Conservation (phyloP, 2,888 invertebrate genomes). For the Alentia gelatinosa region DNA sequence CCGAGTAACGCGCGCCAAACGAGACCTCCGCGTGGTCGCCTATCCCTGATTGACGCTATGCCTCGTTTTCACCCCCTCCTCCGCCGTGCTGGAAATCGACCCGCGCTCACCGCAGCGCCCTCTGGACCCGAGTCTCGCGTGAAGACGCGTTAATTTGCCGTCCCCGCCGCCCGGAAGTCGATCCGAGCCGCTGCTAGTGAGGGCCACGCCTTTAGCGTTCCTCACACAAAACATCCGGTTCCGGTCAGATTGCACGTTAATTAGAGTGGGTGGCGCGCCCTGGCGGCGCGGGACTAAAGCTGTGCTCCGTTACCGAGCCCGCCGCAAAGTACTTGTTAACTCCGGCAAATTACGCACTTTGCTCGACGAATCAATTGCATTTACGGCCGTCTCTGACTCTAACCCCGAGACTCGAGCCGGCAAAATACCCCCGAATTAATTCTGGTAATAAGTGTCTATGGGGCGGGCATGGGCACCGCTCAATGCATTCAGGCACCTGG, state of each 20-base stretch:
- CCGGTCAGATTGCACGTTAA: conserved; percentile 8
- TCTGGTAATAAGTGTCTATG: conserved; percentile 45
- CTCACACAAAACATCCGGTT: conserved; percentile 41
- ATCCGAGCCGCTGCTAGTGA: neutral
- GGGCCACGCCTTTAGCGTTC: neutral
- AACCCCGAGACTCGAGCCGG: neutral
- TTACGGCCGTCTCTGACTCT: conserved; percentile 17
- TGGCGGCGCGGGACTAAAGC: neutral
- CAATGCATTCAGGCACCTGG: neutral
- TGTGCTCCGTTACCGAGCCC: neutral
- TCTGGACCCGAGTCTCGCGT: conserved; percentile 4
- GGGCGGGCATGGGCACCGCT: neutral
- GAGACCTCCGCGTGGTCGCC: neutral
- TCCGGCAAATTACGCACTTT: conserved; percentile 43
- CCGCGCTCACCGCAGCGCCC: too few species aligned
- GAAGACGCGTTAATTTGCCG: conserved; percentile 47
- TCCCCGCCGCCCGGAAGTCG: conserved; percentile 25
- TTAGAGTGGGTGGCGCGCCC: conserved; percentile 9
- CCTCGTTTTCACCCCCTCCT: conserved; percentile 35
- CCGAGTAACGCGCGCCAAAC: conserved; percentile 19
- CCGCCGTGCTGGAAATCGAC: conserved; percentile 22
- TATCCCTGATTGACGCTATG: conserved; percentile 36
- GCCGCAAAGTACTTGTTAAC: conserved; percentile 49
- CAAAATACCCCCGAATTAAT: conserved; percentile 40
- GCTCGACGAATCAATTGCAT: conserved; percentile 49